A percentile compares a stretch with the other conserved stretches of the same genome.
Conservation (phyloP, 2,888 invertebrate species). For the Ptycholaimellus sp. region DNA sequence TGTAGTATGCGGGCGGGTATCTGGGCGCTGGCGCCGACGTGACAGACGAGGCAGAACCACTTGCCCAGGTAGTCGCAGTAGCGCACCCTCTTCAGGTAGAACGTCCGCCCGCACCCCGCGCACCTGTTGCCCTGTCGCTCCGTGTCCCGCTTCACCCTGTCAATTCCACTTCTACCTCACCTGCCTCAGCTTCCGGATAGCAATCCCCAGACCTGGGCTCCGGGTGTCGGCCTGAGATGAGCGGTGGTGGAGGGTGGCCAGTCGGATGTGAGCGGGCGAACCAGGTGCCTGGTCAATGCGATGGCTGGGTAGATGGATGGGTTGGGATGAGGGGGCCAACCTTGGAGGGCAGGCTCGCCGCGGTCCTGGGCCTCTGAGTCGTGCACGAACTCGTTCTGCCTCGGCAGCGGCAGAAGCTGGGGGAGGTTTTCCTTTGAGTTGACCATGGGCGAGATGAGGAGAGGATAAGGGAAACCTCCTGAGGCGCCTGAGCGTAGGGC, state of each 20-base stretch:
- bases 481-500: no score
- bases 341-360: constrained; percentile 28
- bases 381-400: background rate
- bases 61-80: constrained; percentile 58
- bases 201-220: constrained; percentile 38
- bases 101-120: constrained; percentile 57
- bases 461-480: no score
- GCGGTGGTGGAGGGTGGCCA: constrained; percentile 57
- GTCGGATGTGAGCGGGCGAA: no score
- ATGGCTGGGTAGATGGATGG: no score
- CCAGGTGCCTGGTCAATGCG: no score
- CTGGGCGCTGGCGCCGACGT: constrained; percentile 45
- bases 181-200: background rate
- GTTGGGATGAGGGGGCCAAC: no score
- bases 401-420: no score
- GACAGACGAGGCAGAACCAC: constrained; percentile 61
- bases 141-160: constrained; percentile 40
- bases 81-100: constrained; percentile 47
- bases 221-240: constrained; percentile 52
- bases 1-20: constrained; percentile 35
- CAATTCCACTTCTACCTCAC: constrained; percentile 10
- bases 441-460: no score
- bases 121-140: constrained; percentile 50
- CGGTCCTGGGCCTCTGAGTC: background rate
- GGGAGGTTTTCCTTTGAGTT: no score